Conservation (phyloP, 2,113 vertebrate genomes). For the Osmerus eperlanus region DNA sequence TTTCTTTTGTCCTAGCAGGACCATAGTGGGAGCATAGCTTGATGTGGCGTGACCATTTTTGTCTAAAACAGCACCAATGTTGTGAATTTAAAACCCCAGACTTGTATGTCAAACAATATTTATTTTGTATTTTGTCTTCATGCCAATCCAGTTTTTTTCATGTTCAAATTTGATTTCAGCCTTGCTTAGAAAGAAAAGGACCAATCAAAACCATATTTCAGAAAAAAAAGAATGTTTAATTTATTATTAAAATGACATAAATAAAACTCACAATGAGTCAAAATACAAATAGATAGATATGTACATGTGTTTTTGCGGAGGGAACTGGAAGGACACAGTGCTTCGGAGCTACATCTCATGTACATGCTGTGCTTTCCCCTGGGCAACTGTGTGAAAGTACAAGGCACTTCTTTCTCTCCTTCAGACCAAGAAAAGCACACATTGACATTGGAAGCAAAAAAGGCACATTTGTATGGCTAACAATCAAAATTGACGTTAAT, state of each 20-base stretch:
- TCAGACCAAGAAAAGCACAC: constrained; percentile 26
- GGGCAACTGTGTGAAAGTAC: constrained; percentile 27
- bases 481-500: constrained; percentile 54
- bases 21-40: no score
- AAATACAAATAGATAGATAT: constrained; percentile 73
- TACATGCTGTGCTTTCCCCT: constrained; percentile 19
- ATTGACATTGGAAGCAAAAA: constrained; percentile 43
- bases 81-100: no score
- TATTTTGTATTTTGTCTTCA: no score
- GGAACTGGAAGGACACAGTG: constrained; percentile 17
- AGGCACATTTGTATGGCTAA: constrained; percentile 50
- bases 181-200: neutral
- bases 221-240: constrained; percentile 67
- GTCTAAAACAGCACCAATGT: no score
- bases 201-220: constrained; percentile 16
- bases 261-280: constrained; percentile 68
- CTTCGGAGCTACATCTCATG: neutral
- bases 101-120: no score
- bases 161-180: no score
- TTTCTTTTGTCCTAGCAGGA: neutral
- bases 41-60: no score
- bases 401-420: constrained; percentile 47
- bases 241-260: constrained; percentile 79
- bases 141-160: no score
- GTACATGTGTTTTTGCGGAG: constrained; percentile 56